Evolutionary conservation across 2,888 invertebrate genomes (phyloP).

Genomic region (Halictus quadricinctus): DNA sequence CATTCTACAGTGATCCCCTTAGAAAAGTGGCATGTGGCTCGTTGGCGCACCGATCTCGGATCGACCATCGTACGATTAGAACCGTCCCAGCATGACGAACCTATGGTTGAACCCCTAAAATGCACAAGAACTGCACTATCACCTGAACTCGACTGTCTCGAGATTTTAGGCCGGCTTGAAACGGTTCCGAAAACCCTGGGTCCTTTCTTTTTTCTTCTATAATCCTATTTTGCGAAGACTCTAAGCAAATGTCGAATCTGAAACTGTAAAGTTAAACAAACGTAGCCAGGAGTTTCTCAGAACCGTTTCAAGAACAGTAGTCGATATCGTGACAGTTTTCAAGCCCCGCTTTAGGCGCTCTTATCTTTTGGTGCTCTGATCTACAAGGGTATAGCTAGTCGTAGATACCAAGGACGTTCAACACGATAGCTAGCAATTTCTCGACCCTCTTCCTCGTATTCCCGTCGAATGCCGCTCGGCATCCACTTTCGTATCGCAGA

Average conservation of each 20-base stretch:
- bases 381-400: constrained; percentile 13
- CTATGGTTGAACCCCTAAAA: neutral
- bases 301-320: neutral
- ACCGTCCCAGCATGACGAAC: constrained; percentile 28
- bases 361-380: neutral
- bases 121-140: neutral
- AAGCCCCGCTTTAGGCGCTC: constrained; percentile 3
- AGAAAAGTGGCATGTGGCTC: constrained; percentile 33
- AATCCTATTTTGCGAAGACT: too few relatives aligned
- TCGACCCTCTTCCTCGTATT: neutral
- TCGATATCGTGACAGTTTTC: neutral
- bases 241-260: neutral
- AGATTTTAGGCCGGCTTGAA: neutral
- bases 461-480: constrained; percentile 13
- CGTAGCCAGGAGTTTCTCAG: neutral
- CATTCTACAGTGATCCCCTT: neutral
- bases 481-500: neutral
- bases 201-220: too few relatives aligned
- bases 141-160: neutral
- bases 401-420: constrained; percentile 16
- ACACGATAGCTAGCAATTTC: neutral
- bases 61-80: neutral
- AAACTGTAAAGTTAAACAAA: neutral
- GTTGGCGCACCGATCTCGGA: neutral
- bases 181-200: neutral